Evolutionary conservation across 2,888 invertebrate species (phyloP), one percentile per base, ranked within the genome.

Genomic region (Agrochola litura): DNA sequence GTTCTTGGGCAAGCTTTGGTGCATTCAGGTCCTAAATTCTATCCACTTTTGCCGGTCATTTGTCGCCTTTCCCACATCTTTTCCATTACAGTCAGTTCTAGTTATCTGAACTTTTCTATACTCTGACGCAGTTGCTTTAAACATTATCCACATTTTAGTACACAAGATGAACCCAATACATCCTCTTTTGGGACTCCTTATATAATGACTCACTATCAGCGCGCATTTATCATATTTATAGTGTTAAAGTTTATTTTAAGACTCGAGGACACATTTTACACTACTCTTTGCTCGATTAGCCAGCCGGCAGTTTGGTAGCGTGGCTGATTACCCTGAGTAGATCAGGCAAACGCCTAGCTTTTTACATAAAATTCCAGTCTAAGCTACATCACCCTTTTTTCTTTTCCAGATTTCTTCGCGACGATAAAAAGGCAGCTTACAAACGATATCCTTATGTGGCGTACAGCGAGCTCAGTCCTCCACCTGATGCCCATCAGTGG

Each of bases 401-500:
- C 14, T 41, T 54, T 92, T 91, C 6, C 92, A 96, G 96, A 95
- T 90, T 96, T 96, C 93, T 92, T 95, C 90, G 95, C 95, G 19
- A 95, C 96, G 0, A 96, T 96, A 77, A 96, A 96, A 90, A 97
- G 99, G 58, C 97, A 99, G 91, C 93, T 99, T 77, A 98, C 98
- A 88, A 99, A 99, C 93, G 98, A 99, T 92, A 99, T 99, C 89
- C 97, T 99, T 73, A 98, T 99, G 98, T 98, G 98, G 95, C 97
- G 99, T 64, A 99, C 99, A 25, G 99, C 99, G 54, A 98, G 98
- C 89, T 98, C 98, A 79, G 99, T 99, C 22, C 97, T 99, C 64
- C 99, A 99, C 93, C 97, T 99, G 92, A 97, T 99, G 93, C 99
- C 99, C 74, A 99, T 99, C 91, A 99, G 99, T 86, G 99, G 99